Conservation (phyloP, 2,113 vertebrate species). For the Daphoenositta chrysoptera region DNA sequence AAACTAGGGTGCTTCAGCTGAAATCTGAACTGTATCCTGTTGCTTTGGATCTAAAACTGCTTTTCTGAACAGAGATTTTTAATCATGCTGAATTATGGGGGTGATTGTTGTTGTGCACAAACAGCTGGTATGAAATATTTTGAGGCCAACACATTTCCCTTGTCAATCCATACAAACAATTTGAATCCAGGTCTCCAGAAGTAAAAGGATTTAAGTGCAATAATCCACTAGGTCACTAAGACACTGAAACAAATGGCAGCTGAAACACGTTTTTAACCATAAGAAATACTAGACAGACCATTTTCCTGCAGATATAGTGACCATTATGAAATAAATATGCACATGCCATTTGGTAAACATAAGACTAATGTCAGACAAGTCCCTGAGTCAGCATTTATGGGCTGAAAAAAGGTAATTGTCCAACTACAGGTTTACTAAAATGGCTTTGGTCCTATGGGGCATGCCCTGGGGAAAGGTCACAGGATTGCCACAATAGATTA, state of each 20-base stretch:
- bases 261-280: neutral
- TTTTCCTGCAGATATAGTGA: neutral
- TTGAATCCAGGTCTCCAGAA: neutral
- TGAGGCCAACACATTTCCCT: neutral
- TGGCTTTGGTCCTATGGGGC: neutral
- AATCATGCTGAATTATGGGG: neutral
- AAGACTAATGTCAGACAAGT: constrained; percentile 21
- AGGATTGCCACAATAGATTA: neutral
- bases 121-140: neutral
- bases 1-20: neutral
- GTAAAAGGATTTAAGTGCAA: neutral
- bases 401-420: constrained; percentile 29
- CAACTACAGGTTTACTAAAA: constrained; percentile 51
- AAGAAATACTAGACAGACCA: neutral
- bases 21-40: neutral
- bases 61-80: neutral
- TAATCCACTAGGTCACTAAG: neutral
- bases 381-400: neutral
- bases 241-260: neutral
- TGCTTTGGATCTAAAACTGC: neutral
- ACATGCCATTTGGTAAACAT: neutral
- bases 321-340: neutral
- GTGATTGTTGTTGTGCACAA: neutral
- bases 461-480: neutral
- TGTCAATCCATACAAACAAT: neutral